These are phyloP conservation scores for Bufo gargarizans DNA, from an alignment of 2,113 vertebrate species.

Conservation along the genomic window DNA sequence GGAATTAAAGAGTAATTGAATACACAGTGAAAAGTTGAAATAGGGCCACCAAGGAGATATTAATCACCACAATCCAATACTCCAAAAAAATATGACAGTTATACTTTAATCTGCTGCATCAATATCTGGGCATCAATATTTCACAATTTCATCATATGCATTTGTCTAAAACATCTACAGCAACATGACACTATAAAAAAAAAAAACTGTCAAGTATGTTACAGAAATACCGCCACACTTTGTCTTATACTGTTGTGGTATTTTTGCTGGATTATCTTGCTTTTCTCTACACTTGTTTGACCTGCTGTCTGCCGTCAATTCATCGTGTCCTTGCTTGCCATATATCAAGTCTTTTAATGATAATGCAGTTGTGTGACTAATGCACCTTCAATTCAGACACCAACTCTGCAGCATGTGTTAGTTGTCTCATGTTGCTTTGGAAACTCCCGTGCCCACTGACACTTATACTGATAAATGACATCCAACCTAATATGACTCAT, in stretches of 20 bases:
- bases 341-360: not conserved
- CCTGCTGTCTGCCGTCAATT: not conserved
- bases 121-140: too few relatives aligned
- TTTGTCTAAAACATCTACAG: too few relatives aligned
- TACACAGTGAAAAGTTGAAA: too few relatives aligned
- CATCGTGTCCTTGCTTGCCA: not conserved
- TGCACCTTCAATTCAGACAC: not conserved
- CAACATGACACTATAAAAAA: too few relatives aligned
- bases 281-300: not conserved
- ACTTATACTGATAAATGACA: not conserved
- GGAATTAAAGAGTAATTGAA: too few relatives aligned
- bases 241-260: not conserved
- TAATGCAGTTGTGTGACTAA: constrained; percentile 8
- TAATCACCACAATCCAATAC: too few relatives aligned
- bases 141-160: too few relatives aligned
- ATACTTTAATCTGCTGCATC: too few relatives aligned
- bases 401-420: constrained; percentile 15
- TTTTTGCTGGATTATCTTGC: not conserved
- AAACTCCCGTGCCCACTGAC: constrained; percentile 6
- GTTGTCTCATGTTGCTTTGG: constrained; percentile 23
- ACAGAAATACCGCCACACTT: too few relatives aligned
- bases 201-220: too few relatives aligned
- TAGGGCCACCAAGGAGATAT: too few relatives aligned
- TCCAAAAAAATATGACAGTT: too few relatives aligned
- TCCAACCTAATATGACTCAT: constrained; percentile 4